Percentiles rank a stretch among this genome's conserved stretches.
phyloP scores from a whole-genome alignment of 2,797 vertebrate species.

The Neosilurus hyrtlii region DNA sequence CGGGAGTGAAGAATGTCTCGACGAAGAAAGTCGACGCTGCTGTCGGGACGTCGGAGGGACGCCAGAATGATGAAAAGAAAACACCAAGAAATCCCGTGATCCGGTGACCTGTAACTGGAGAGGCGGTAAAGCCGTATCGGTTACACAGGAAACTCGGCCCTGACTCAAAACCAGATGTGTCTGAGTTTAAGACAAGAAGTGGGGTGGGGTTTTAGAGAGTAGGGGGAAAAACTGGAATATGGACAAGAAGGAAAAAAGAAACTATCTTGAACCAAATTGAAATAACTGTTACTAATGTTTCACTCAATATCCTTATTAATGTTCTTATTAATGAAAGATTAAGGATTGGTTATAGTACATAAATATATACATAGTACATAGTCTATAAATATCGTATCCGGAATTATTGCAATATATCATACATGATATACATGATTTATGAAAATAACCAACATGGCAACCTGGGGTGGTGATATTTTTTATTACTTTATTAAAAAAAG shows the following conservation, averaged over 20 bases:
- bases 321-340: too few relatives aligned
- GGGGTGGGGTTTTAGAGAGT: constrained; percentile 1
- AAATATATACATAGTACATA: too few relatives aligned
- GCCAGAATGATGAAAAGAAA: constrained; percentile 58
- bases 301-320: too few relatives aligned
- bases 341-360: too few relatives aligned
- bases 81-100: constrained; percentile 63
- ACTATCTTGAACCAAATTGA: neutral
- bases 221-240: neutral
- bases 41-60: constrained; percentile 6
- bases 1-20: neutral
- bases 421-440: neutral
- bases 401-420: neutral
- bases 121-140: constrained; percentile 63
- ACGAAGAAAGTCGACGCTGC: neutral
- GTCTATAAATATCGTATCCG: too few relatives aligned
- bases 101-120: constrained; percentile 69
- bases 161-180: constrained; percentile 78
- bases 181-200: neutral
- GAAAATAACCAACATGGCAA: neutral
- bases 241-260: neutral
- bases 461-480: too few relatives aligned
- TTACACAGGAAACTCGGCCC: constrained; percentile 74
- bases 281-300: neutral
- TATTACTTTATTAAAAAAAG: too few relatives aligned